Conservation (phyloP, 2,888 invertebrate species). For the Diaphora mendica region DNA sequence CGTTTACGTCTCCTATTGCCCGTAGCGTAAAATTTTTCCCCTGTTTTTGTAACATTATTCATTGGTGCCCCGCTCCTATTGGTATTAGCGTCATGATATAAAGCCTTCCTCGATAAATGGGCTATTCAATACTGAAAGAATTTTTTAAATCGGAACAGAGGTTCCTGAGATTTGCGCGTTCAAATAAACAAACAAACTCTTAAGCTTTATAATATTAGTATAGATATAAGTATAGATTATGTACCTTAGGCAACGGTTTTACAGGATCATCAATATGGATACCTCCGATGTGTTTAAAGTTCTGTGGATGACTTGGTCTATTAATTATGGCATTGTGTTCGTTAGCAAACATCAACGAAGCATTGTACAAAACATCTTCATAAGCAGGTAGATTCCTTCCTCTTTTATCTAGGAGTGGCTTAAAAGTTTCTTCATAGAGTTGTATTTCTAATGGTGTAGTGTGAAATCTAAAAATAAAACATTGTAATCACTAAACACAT, state of each 20-base stretch:
- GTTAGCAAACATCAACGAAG: conserved; percentile 51
- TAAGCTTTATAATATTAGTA: too few relatives aligned
- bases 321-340: conserved; percentile 30
- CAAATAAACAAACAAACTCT: too few relatives aligned
- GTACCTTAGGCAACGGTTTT: conserved; percentile 67
- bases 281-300: conserved; percentile 43
- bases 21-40: too few relatives aligned
- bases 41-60: too few relatives aligned
- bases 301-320: conserved; percentile 40
- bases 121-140: too few relatives aligned
- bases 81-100: too few relatives aligned
- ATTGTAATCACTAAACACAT: background rate
- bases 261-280: conserved; percentile 48
- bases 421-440: conserved; percentile 52
- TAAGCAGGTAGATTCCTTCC: conserved; percentile 44
- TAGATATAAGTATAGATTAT: too few relatives aligned
- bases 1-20: too few relatives aligned
- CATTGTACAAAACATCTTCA: conserved; percentile 47
- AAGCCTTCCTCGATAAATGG: too few relatives aligned
- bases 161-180: too few relatives aligned
- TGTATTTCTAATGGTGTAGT: conserved; percentile 32
- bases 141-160: too few relatives aligned
- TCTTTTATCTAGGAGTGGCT: conserved; percentile 35
- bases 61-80: too few relatives aligned
- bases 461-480: conserved; percentile 33